Evolutionary conservation across 2,888 invertebrate species (phyloP), one percentile per base, ranked within the genome.

Genomic region (Ennomos fuscantarius): DNA sequence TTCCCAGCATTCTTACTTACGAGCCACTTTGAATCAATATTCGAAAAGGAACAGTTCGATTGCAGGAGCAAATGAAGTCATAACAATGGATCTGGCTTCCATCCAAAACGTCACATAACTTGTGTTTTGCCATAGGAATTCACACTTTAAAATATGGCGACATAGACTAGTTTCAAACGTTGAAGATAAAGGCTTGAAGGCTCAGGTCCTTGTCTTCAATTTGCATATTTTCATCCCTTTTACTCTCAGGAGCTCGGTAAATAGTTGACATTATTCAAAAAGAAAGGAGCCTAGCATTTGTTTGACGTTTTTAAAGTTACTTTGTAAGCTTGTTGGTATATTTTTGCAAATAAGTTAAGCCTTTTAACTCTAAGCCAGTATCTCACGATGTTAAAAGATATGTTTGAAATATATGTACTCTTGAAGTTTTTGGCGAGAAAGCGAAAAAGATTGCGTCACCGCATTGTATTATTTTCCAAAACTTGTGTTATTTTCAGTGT

Each of bases 21-120:
- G 74, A 84, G 80, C 80, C 84, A 86, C 79, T 84, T 86, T 80
- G 86, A 88, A 86, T 89, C 89, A 89, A 89, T 89, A 89, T 84
- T 82, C 81, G 63, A 84, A 88, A 81, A 83, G 75, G 81, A 85
- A 79, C 69, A 82, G 79, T 76, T 46, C 70, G 65, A 74, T 74
- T 69, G 66, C 65, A 66, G 63, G 67, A 87, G 85, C 89, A 91
- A 91, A 91, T 90, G 89, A 89, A 90, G 89, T 84, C 79, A 84
- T 87, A 90, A 91, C 90, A 90, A 91, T 89, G 84, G 89, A 56
- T 56, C 39, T 32, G 40, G 42, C 31, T 32, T 11, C 48, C 33
- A 36, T 46, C 32, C 49, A 53, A 63, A 79, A 79, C 15, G 74
- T 36, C 55, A 68, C 63, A 81, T 70, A 71, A 65, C 65, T 65